Evolutionary conservation across 2,113 vertebrate genomes (phyloP).

Genomic region (Heterotilapia buettikoferi): DNA sequence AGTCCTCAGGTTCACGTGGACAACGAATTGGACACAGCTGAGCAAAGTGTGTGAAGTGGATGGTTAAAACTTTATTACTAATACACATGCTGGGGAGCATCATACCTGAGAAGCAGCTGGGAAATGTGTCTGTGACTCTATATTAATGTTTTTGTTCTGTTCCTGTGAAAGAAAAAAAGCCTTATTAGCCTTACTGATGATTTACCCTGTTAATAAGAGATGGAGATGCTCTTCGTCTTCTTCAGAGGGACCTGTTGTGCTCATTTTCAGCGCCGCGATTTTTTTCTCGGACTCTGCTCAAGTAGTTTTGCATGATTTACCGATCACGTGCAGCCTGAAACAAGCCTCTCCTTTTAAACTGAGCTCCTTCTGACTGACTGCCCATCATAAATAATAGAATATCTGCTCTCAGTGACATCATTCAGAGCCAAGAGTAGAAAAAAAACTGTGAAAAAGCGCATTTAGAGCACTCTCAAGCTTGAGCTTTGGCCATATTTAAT

Average conservation of each 20-base stretch:
- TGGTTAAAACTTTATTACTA: not conserved
- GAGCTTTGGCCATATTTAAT: not conserved
- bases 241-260: not conserved
- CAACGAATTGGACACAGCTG: not conserved
- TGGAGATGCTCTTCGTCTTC: not conserved
- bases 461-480: not conserved
- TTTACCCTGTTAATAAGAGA: not conserved
- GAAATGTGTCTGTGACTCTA: not conserved
- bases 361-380: not conserved
- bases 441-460: not conserved
- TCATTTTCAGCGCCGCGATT: not conserved
- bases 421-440: not conserved
- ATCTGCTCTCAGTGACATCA: not conserved
- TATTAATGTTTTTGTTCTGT: not conserved
- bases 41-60: not conserved
- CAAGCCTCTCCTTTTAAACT: not conserved
- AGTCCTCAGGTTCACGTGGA: not conserved
- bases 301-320: not conserved
- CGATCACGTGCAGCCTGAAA: not conserved
- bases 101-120: not conserved
- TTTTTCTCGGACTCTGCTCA: not conserved
- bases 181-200: not conserved
- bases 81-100: not conserved
- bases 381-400: not conserved
- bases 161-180: not conserved